Evolutionary conservation across 2,888 invertebrate genomes (phyloP).

Genomic region (Bombylius discolor): DNA sequence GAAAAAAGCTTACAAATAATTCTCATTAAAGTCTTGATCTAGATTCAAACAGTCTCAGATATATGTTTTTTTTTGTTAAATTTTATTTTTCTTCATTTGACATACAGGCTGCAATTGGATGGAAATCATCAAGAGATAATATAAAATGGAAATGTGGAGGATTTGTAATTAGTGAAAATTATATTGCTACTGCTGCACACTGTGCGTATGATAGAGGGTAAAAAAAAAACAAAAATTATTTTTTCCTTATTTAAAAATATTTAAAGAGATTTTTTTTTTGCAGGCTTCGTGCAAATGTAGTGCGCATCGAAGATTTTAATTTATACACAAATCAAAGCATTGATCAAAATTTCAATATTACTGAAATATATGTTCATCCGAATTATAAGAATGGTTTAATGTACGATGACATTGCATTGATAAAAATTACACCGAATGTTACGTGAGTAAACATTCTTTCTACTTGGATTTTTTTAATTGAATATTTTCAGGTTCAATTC

Average conservation of each 20-base stretch:
- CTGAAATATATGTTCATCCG: slow-evolving; percentile 34
- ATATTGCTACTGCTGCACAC: slow-evolving; percentile 6
- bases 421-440: slow-evolving; percentile 33
- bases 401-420: slow-evolving; percentile 52
- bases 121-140: background rate
- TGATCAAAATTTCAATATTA: slow-evolving; percentile 29
- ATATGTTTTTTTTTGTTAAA: too few species aligned
- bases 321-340: slow-evolving; percentile 31
- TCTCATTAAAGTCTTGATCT: too few species aligned
- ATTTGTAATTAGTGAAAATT: slow-evolving; percentile 2
- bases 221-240: background rate
- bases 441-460: background rate
- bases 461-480: too few species aligned
- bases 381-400: slow-evolving; percentile 32
- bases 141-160: slow-evolving; percentile 7
- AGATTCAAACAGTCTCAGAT: too few species aligned
- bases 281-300: slow-evolving; percentile 20
- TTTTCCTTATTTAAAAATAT: too few species aligned
- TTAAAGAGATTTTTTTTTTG: background rate
- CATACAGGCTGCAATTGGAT: background rate
- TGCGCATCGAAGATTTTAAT: slow-evolving; percentile 40
- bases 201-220: slow-evolving; percentile 6
- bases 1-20: too few species aligned
- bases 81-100: too few species aligned
- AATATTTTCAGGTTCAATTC: slow-evolving; percentile 1